Percentiles rank a stretch among this genome's conserved stretches.
These are phyloP conservation scores for Stomorhina lunata DNA, from an alignment of 2,888 invertebrate genomes.

Conservation along the genomic window DNA sequence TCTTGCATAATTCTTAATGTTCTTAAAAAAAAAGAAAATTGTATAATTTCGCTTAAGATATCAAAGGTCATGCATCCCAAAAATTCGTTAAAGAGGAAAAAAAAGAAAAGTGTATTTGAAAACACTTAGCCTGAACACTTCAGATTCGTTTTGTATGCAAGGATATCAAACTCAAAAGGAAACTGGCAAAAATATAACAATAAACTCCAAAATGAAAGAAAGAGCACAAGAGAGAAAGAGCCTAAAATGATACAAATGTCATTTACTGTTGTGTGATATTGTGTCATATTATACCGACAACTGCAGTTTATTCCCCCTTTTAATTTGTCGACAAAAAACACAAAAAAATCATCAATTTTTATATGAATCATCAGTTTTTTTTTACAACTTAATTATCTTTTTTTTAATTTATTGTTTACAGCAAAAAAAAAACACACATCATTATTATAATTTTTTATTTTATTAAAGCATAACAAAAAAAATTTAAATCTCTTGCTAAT, in stretches of 20 bases:
- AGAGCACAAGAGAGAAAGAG: not conserved
- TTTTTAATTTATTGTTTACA: not conserved
- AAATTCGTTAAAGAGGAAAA: not conserved
- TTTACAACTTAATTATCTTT: constrained; percentile 18
- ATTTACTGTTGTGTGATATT: not conserved
- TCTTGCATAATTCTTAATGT: not conserved
- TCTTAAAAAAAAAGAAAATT: not conserved
- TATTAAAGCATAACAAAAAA: not conserved
- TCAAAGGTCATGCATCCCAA: constrained; percentile 49
- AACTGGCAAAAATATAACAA: constrained; percentile 14
- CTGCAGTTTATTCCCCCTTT: not conserved
- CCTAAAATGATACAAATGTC: not conserved
- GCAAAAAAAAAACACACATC: not conserved
- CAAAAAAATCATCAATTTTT: too few species aligned
- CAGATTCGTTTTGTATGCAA: constrained; percentile 8
- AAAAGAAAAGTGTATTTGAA: not conserved
- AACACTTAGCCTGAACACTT: not conserved
- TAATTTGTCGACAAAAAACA: not conserved
- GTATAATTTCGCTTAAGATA: not conserved
- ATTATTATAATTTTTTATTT: not conserved
- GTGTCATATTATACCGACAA: not conserved
- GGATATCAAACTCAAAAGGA: constrained; percentile 38
- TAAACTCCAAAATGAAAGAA: not conserved
- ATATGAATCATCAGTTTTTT: constrained; percentile 26
- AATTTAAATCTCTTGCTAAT: not conserved